Percentiles rank a stretch among this genome's conserved stretches.
These are phyloP conservation scores for Drosophila pseudotalamancana DNA, from an alignment of 2,888 invertebrate species.

Conservation along the genomic window DNA sequence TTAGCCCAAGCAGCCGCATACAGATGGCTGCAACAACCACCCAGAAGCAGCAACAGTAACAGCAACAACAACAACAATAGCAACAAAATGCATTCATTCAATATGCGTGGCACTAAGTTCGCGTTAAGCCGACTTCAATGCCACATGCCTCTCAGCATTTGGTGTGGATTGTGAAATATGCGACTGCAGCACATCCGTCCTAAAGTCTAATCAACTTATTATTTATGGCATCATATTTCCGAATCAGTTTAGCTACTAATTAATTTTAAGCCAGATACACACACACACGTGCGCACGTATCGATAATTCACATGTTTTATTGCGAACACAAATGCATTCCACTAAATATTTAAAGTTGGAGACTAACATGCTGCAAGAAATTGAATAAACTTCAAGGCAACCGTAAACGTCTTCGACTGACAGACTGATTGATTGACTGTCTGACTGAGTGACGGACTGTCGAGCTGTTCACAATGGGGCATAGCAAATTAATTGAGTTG, in stretches of 20 bases:
- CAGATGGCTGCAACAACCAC: slow-evolving; percentile 33
- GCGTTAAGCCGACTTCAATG: slow-evolving; percentile 54
- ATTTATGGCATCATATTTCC: slow-evolving; percentile 17
- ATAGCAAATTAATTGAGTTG: slow-evolving; percentile 72
- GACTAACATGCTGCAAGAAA: slow-evolving; percentile 33
- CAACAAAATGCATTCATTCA: slow-evolving; percentile 43
- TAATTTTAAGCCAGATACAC: slow-evolving; percentile 17
- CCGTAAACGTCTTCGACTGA: neutral
- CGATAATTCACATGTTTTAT: too few relatives aligned
- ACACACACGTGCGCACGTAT: too few relatives aligned
- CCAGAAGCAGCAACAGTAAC: slow-evolving; percentile 3
- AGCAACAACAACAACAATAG: slow-evolving; percentile 7
- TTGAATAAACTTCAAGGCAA: slow-evolving; percentile 22
- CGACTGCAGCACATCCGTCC: slow-evolving; percentile 1
- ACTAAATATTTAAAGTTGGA: slow-evolving; percentile 14
- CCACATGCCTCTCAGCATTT: slow-evolving; percentile 42
- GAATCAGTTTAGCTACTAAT: slow-evolving; percentile 27
- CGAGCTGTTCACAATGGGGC: slow-evolving; percentile 43
- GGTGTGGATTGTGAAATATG: slow-evolving; percentile 2
- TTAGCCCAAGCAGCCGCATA: slow-evolving; percentile 47
- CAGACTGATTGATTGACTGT: neutral
- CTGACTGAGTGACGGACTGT: slow-evolving; percentile 20
- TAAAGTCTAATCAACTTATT: slow-evolving; percentile 33
- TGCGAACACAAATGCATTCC: slow-evolving; percentile 6
- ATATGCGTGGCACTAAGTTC: slow-evolving; percentile 50